Evolutionary conservation across 2,113 vertebrate genomes (phyloP).

Genomic region (Anas platyrhynchos): DNA sequence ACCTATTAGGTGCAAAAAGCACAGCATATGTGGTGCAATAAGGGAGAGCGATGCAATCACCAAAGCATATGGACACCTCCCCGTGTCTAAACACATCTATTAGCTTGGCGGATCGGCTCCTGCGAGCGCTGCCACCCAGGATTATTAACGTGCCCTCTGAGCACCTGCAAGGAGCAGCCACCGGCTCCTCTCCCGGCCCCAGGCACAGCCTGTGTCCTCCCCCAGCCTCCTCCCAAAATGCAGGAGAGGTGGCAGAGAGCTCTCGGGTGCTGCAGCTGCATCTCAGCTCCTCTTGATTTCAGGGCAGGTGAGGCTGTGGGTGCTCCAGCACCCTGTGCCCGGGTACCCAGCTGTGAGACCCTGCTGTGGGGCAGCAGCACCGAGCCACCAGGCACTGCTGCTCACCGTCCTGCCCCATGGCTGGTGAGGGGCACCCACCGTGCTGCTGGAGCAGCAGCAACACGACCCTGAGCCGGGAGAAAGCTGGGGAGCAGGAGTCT

Average conservation of each 20-base stretch:
- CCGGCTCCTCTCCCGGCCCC: background rate
- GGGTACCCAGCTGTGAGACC: background rate
- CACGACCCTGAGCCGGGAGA: background rate
- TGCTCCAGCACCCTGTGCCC: background rate
- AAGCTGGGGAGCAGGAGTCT: background rate
- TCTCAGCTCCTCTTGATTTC: background rate
- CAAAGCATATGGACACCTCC: constrained; percentile 22
- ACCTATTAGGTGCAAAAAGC: constrained; percentile 42
- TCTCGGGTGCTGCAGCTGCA: fast-evolving
- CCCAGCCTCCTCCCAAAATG: background rate
- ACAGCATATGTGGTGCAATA: background rate
- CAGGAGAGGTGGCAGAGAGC: background rate
- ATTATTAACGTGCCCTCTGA: background rate
- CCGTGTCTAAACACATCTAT: background rate
- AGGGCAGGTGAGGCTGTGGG: background rate
- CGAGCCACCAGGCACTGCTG: background rate
- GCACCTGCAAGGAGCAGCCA: background rate
- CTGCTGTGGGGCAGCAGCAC: background rate
- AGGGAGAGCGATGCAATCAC: background rate
- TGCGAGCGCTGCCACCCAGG: background rate
- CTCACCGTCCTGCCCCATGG: fast-evolving
- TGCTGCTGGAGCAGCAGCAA: background rate
- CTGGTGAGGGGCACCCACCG: fast-evolving
- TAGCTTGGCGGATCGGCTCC: background rate
- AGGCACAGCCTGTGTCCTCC: background rate